phyloP scores from a whole-genome alignment of 2,797 vertebrate species.

The Jordanella pulchra region DNA sequence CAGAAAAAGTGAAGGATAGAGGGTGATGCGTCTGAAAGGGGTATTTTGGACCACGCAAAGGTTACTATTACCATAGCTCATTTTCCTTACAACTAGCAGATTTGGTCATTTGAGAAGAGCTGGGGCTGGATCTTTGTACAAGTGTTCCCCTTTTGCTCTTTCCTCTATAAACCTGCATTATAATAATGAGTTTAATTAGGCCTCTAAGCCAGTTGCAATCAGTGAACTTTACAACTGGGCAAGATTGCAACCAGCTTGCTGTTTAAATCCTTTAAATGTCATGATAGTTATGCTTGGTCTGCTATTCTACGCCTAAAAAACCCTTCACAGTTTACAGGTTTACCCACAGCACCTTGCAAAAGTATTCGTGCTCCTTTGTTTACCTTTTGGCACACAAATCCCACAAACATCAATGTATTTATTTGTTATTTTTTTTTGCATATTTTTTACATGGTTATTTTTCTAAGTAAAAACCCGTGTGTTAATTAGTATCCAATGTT shows the following conservation, averaged over 20 bases:
- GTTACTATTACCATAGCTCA: constrained; percentile 49
- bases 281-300: constrained; percentile 41
- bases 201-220: constrained; percentile 73
- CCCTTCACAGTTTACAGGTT: constrained; percentile 15
- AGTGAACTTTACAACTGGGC: constrained; percentile 71
- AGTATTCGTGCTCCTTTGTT: neutral
- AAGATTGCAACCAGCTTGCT: constrained; percentile 77
- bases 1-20: constrained; percentile 40
- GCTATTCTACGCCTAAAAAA: constrained; percentile 40
- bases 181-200: constrained; percentile 77
- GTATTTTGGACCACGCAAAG: constrained; percentile 63
- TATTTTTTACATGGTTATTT: neutral
- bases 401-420: neutral
- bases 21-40: constrained; percentile 52
- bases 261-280: constrained; percentile 51
- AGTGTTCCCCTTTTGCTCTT: constrained; percentile 27
- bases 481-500: no score
- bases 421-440: neutral
- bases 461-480: neutral
- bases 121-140: constrained; percentile 21
- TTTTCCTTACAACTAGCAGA: constrained; percentile 56
- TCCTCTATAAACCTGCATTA: constrained; percentile 66
- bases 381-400: neutral
- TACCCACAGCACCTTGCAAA: neutral
- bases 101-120: constrained; percentile 47